These are phyloP conservation scores for Parnassius glacialis DNA, from an alignment of 2,888 invertebrate genomes.

Conservation along the genomic window DNA sequence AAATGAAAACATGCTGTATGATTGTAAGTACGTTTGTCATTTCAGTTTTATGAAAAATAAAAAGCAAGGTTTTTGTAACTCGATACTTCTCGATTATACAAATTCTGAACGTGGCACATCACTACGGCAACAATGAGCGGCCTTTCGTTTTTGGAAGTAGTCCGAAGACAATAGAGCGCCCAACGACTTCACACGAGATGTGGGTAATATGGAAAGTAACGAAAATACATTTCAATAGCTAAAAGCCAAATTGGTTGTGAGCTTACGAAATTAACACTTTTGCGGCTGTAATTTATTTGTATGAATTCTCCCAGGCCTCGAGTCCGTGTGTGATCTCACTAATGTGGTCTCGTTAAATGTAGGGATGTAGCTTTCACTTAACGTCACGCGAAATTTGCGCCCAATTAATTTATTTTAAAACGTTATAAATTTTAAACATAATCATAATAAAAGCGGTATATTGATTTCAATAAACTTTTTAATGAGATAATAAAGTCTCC, in stretches of 20 bases:
- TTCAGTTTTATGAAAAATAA: conserved; percentile 3
- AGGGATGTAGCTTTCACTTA: conserved; percentile 30
- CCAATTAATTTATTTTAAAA: conserved; percentile 2
- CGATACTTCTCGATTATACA: neutral
- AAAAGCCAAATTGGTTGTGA: conserved; percentile 69
- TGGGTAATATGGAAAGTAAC: conserved; percentile 66
- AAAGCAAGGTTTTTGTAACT: no score
- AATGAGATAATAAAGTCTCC: conserved; percentile 11
- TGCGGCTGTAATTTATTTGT: conserved; percentile 67
- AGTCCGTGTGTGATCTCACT: conserved; percentile 65
- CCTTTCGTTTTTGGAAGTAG: conserved; percentile 36
- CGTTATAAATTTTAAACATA: neutral
- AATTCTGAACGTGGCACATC: conserved; percentile 15
- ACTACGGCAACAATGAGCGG: conserved; percentile 23
- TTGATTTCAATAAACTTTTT: conserved; percentile 14
- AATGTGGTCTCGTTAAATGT: conserved; percentile 58
- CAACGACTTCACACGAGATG: conserved; percentile 58
- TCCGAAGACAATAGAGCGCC: conserved; percentile 62
- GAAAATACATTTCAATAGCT: conserved; percentile 78
- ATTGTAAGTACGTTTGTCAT: neutral
- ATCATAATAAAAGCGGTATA: conserved; percentile 8
- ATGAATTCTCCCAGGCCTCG: conserved; percentile 63
- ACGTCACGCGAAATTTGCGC: neutral
- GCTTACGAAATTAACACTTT: conserved; percentile 74
- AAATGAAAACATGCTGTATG: no score